Conservation (phyloP, 1,140 invertebrate species). For the Bombyx mandarina region DNA sequence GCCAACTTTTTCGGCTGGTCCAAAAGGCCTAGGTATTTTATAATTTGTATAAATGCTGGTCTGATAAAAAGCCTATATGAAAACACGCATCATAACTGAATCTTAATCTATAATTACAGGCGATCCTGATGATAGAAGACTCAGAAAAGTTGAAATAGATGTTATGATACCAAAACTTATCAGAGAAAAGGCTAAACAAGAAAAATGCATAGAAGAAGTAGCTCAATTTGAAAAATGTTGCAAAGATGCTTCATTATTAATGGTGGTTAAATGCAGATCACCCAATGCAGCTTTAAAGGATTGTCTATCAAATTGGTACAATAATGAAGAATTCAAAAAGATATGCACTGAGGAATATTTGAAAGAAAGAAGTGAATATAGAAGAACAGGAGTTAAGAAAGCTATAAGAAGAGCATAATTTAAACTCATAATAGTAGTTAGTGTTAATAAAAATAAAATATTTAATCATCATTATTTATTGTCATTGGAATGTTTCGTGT, state of each 20-base stretch:
- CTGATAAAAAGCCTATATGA: no score
- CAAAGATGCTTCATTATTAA: slow-evolving; percentile 76
- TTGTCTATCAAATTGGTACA: slow-evolving; percentile 83
- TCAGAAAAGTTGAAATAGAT: slow-evolving; percentile 88
- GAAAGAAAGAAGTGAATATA: slow-evolving; percentile 83
- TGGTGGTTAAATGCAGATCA: slow-evolving; percentile 81
- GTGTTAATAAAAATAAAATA: slow-evolving; percentile 32
- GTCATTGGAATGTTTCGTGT: slow-evolving; percentile 50
- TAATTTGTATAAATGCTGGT: not conserved
- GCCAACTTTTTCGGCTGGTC: slow-evolving; percentile 62
- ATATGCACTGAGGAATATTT: slow-evolving; percentile 86
- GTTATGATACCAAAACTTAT: slow-evolving; percentile 89
- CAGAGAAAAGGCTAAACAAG: slow-evolving; percentile 80
- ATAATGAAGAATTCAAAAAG: slow-evolving; percentile 81
- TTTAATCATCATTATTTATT: slow-evolving; percentile 59
- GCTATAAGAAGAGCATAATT: slow-evolving; percentile 57
- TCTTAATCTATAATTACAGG: slow-evolving; percentile 71
- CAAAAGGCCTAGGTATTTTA: slow-evolving; percentile 71
- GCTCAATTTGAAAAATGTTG: slow-evolving; percentile 83
- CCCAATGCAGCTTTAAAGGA: slow-evolving; percentile 78
- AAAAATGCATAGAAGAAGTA: slow-evolving; percentile 83
- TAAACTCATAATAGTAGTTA: slow-evolving; percentile 9
- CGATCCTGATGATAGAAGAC: slow-evolving; percentile 84
- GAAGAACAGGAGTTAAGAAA: slow-evolving; percentile 82
- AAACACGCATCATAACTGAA: not conserved